These are phyloP conservation scores for Cryptophagus acutangulus DNA, from an alignment of 2,888 invertebrate genomes.

Conservation along the genomic window DNA sequence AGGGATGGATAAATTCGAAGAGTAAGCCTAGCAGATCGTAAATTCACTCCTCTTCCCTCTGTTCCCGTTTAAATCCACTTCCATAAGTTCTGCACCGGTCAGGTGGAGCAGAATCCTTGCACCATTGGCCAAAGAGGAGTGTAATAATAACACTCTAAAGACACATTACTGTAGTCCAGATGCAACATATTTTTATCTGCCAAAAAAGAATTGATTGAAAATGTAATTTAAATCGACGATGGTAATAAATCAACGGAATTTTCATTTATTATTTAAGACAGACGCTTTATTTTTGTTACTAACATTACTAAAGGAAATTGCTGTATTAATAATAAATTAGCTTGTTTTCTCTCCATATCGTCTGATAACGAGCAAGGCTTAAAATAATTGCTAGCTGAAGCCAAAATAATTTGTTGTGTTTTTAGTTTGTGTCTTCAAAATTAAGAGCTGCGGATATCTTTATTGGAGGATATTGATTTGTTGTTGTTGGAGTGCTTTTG, in stretches of 20 bases:
- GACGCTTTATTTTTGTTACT: no score
- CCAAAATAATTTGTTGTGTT: background rate
- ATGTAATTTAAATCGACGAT: no score
- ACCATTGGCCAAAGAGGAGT: constrained; percentile 16
- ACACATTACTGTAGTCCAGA: constrained; percentile 27
- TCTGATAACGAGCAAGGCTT: background rate
- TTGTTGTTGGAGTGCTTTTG: constrained; percentile 17
- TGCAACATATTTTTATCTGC: constrained; percentile 7
- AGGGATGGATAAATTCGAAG: constrained; percentile 41
- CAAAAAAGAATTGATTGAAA: background rate
- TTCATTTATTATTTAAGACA: no score
- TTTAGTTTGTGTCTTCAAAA: constrained; percentile 8
- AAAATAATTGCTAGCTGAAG: no score
- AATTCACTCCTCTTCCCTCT: constrained; percentile 36
- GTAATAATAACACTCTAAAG: constrained; percentile 28
- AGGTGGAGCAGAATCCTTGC: constrained; percentile 25
- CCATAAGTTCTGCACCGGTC: constrained; percentile 35
- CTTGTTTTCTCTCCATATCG: background rate
- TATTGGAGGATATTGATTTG: constrained; percentile 18
- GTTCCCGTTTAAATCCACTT: constrained; percentile 39
- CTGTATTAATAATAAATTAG: no score
- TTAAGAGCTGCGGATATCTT: constrained; percentile 8
- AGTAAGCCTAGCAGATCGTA: constrained; percentile 43
- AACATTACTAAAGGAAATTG: no score
- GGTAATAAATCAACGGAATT: no score